Percentiles rank a stretch among this genome's conserved stretches.
phyloP scores from a whole-genome alignment of 2,113 vertebrate species.

The Papio anubis region DNA sequence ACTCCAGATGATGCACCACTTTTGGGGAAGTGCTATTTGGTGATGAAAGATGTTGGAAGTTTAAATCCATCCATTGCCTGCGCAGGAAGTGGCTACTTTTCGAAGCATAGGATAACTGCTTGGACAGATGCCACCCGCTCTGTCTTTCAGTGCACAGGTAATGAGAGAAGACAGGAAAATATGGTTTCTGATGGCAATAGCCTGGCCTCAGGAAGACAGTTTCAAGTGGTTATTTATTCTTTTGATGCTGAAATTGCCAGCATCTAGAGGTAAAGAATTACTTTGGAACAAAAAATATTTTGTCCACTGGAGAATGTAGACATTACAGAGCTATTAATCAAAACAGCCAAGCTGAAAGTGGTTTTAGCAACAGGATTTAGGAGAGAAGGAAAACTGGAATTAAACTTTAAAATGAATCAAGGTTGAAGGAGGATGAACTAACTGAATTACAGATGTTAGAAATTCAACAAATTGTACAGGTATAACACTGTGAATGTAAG shows the following conservation, averaged over 20 bases:
- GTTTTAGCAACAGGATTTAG: slow-evolving; percentile 67
- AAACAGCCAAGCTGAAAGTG: slow-evolving; percentile 66
- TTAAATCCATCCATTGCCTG: slow-evolving; percentile 24
- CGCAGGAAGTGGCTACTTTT: background rate
- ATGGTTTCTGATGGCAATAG: background rate
- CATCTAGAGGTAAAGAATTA: slow-evolving; percentile 53
- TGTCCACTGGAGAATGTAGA: slow-evolving; percentile 68
- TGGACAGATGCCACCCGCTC: background rate
- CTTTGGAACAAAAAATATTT: slow-evolving; percentile 77
- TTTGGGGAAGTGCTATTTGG: background rate
- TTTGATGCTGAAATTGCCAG: slow-evolving; percentile 58
- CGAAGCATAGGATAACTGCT: background rate
- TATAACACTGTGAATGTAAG: slow-evolving; percentile 37
- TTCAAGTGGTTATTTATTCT: slow-evolving; percentile 74
- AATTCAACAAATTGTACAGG: slow-evolving; percentile 41
- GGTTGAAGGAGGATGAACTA: slow-evolving; percentile 22
- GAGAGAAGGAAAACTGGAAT: slow-evolving; percentile 60
- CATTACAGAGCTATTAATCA: slow-evolving; percentile 77
- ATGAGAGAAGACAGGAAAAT: slow-evolving; percentile 38
- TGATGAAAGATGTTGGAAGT: background rate
- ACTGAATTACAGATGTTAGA: slow-evolving; percentile 62
- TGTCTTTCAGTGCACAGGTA: background rate
- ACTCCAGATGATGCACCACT: background rate
- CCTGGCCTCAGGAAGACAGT: slow-evolving; percentile 44
- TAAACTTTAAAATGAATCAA: slow-evolving; percentile 63